Evolutionary conservation across 2,113 vertebrate genomes (phyloP).

Genomic region (Lethenteron camtschaticum): DNA sequence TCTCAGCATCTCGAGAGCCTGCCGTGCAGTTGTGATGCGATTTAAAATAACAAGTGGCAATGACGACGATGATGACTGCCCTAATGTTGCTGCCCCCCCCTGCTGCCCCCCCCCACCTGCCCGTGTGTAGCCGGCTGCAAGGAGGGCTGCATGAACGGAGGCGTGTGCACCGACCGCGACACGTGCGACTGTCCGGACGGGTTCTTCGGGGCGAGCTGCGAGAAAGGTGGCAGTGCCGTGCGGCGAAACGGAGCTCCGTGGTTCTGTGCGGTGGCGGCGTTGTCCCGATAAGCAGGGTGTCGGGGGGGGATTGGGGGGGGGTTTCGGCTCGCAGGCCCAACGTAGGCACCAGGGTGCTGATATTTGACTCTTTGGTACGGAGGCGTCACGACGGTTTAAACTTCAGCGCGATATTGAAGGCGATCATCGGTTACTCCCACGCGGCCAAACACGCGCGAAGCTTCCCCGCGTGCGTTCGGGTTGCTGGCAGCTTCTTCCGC

Average conservation of each 20-base stretch:
- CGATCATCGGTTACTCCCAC: too few species aligned
- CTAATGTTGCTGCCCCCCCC: not conserved
- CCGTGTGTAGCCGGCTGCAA: constrained; percentile 35
- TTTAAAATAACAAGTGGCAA: constrained; percentile 20
- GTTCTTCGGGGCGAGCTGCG: constrained; percentile 55
- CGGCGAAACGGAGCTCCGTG: not conserved
- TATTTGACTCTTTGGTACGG: too few species aligned
- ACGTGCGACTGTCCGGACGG: constrained; percentile 57
- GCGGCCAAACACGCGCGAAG: too few species aligned
- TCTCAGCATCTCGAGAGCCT: not conserved
- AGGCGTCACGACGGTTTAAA: too few species aligned
- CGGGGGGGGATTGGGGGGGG: not conserved
- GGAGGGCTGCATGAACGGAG: constrained; percentile 55
- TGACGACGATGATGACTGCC: not conserved
- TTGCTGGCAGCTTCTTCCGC: too few species aligned
- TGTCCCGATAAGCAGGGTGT: not conserved
- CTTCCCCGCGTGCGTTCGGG: too few species aligned
- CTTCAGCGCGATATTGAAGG: too few species aligned
- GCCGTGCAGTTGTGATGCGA: constrained; percentile 8
- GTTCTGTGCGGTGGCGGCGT: not conserved
- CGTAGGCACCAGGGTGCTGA: not conserved
- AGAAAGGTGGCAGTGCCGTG: constrained; percentile 36
- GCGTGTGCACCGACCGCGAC: constrained; percentile 46
- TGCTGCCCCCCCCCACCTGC: not conserved
- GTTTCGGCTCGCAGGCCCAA: not conserved